These are phyloP conservation scores for Linnaemya vulpina DNA, from an alignment of 2,888 invertebrate species.

Conservation along the genomic window DNA sequence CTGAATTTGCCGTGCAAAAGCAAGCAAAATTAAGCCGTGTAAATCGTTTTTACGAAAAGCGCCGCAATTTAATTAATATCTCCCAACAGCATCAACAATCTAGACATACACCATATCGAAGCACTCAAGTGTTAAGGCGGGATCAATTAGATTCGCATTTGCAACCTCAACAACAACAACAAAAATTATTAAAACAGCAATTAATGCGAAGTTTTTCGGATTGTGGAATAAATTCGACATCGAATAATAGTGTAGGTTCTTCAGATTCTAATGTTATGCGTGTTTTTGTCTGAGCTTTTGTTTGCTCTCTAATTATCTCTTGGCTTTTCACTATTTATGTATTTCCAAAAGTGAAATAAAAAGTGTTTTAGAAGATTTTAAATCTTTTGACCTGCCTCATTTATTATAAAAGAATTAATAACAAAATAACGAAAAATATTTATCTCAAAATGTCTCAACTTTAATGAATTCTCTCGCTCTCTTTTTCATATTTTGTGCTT, in stretches of 20 bases:
- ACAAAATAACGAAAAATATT: background rate
- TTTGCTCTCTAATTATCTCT: conserved; percentile 27
- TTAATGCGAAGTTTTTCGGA: conserved; percentile 77
- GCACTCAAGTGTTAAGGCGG: conserved; percentile 47
- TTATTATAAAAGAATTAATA: conserved; percentile 9
- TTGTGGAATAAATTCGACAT: conserved; percentile 75
- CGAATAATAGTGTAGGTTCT: conserved; percentile 53
- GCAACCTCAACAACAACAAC: conserved; percentile 71
- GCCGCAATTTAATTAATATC: conserved; percentile 75
- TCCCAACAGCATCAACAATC: conserved; percentile 61
- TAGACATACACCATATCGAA: conserved; percentile 55
- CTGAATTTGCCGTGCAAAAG: conserved; percentile 58
- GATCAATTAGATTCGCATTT: conserved; percentile 69
- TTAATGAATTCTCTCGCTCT: background rate
- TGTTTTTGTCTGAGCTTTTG: conserved; percentile 73
- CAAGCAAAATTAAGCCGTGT: conserved; percentile 74
- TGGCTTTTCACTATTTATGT: conserved; percentile 14
- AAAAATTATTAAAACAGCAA: conserved; percentile 77
- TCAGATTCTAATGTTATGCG: conserved; percentile 77
- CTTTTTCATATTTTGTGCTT: background rate
- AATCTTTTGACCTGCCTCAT: conserved; percentile 12
- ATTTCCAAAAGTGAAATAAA: conserved; percentile 17
- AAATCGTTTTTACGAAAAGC: conserved; percentile 78
- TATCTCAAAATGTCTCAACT: background rate
- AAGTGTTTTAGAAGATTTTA: conserved; percentile 26